phyloP scores from a whole-genome alignment of 2,888 invertebrate species.

The Ophion costatus region DNA sequence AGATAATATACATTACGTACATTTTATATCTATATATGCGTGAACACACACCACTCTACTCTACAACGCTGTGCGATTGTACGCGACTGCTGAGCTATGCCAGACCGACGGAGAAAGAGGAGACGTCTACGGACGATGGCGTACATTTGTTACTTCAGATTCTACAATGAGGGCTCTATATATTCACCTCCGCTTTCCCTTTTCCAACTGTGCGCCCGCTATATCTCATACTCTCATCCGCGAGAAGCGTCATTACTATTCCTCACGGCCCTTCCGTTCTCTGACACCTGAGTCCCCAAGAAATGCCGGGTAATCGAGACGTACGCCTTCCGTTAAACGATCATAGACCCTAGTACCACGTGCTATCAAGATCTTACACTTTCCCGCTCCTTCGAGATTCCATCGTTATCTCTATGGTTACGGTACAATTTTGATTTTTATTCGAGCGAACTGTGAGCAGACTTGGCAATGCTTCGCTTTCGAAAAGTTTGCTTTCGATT shows the following conservation, averaged over 20 bases:
- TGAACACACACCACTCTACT: neutral
- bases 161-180: conserved; percentile 73
- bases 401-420: neutral
- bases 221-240: conserved; percentile 57
- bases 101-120: conserved; percentile 64
- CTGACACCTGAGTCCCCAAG: conserved; percentile 52
- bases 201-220: conserved; percentile 7
- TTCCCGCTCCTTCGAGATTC: neutral
- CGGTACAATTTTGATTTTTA: neutral
- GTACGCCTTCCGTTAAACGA: conserved; percentile 33
- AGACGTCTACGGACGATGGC: conserved; percentile 74
- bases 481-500: neutral
- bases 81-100: conserved; percentile 57
- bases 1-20: conserved; percentile 24
- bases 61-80: conserved; percentile 15
- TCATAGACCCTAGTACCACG: conserved; percentile 23
- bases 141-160: conserved; percentile 81
- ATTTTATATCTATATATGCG: neutral
- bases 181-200: conserved; percentile 56
- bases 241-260: conserved; percentile 54
- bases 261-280: conserved; percentile 41
- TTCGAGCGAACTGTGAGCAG: neutral
- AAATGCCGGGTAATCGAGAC: conserved; percentile 33
- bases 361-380: conserved; percentile 17
- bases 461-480: neutral